Base-by-base conservation (phyloP, 2,113 vertebrate genomes). In the Diphyllodes magnificus region DNA sequence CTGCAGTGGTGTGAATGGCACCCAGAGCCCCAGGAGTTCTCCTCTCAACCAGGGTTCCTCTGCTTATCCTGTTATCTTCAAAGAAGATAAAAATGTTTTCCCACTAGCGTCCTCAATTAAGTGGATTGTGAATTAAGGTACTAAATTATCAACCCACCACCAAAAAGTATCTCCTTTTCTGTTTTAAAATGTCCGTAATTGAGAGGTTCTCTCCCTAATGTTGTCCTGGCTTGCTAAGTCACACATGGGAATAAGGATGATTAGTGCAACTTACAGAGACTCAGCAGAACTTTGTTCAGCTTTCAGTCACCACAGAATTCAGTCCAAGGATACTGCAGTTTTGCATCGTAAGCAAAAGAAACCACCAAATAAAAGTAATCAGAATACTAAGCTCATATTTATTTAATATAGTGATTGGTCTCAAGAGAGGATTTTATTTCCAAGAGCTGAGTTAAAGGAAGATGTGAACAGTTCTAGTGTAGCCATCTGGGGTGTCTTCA, bases 301-400 rank as follows among this genome's bases (percentile, higher is more conserved):
- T 86, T 86, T 88, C 54, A 77, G 37, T 71, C 51, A 47, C 47
- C 15, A 35, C 1, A 2, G 63, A 80, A 54, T 88, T 82, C 61
- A 16, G 25, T 61, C 59, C 82, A 95, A 95, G 47, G 13, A 49
- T 44, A 44, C 31, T 59, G 35, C 7, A 92, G 42, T 76, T 93
- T 82, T 93, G 70, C 51, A 40, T 0, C 73, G 59, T 25, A 92
- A 93, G 88, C 54, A 73, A 61, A 94, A 73, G 79, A 88, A 95
- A 56, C 21, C 42, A 81, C 47, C 51, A 88, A 90, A 93, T 63
- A 77, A 90, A 88, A 90, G 44, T 59, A 65, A 83, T 37, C 49
- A 88, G 92, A 86, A 86, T 72, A 51, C 14, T 47, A 56, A 88
- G 16, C 54, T 93, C 47, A 31, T 93, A 83, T 81, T 90, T 96